Conservation (phyloP, 2,888 invertebrate species). For the Andrena camellia region DNA sequence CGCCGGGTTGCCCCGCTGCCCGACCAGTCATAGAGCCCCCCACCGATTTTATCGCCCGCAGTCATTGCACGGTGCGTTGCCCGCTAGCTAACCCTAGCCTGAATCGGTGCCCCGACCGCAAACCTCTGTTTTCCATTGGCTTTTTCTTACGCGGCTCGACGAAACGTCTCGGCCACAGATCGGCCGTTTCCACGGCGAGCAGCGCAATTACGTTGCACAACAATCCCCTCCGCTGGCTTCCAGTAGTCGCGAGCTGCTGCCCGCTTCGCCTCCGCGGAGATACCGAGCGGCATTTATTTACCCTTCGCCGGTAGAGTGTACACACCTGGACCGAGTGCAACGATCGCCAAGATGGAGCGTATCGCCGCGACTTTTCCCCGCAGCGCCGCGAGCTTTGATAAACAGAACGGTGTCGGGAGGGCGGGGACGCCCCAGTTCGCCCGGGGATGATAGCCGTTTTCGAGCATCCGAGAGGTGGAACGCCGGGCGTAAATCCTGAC, state of each 20-base stretch:
- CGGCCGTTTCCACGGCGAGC: slow-evolving; percentile 75
- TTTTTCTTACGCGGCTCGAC: slow-evolving; percentile 73
- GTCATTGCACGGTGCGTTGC: slow-evolving; percentile 49
- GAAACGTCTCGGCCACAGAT: slow-evolving; percentile 69
- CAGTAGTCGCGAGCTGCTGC: slow-evolving; percentile 42
- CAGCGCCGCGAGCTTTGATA: slow-evolving; percentile 15
- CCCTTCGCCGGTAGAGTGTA: slow-evolving; percentile 28
- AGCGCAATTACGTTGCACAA: slow-evolving; percentile 80
- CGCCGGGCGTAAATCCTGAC: no score
- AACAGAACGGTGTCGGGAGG: no score
- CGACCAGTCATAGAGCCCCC: background rate
- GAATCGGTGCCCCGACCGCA: slow-evolving; percentile 62
- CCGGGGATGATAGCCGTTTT: no score
- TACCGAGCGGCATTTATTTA: slow-evolving; percentile 53
- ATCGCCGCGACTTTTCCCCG: slow-evolving; percentile 40
- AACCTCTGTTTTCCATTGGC: slow-evolving; percentile 69
- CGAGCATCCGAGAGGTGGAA: no score
- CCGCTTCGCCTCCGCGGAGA: slow-evolving; percentile 25
- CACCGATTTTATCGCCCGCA: slow-evolving; percentile 30
- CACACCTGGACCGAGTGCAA: slow-evolving; percentile 20
- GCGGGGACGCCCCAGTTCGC: no score
- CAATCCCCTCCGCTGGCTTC: slow-evolving; percentile 59
- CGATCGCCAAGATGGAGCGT: slow-evolving; percentile 30
- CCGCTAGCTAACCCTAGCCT: slow-evolving; percentile 27
- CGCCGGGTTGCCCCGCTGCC: background rate